These are phyloP conservation scores for Cladorhizidae sp. DNA, from an alignment of 37 sponge, comb jelly and placozoan genomes.

Conservation along the genomic window DNA sequence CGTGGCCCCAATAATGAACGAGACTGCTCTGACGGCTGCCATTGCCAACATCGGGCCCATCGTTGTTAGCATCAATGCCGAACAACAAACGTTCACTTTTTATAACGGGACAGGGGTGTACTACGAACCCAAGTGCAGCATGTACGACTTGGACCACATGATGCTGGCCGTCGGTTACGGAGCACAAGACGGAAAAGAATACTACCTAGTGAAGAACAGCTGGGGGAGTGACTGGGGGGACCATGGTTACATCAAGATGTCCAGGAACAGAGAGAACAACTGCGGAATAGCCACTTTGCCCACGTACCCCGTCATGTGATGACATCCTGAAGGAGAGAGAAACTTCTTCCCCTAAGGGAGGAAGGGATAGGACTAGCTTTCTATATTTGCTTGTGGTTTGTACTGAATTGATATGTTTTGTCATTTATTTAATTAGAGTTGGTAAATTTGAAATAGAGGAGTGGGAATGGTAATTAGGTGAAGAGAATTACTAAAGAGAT, in stretches of 20 bases:
- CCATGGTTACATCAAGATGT: slow-evolving; percentile 49
- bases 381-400: no score
- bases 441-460: no score
- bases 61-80: slow-evolving; percentile 91
- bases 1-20: slow-evolving; percentile 61
- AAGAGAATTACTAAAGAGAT: no score
- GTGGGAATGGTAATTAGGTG: no score
- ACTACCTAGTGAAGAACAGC: slow-evolving; percentile 93
- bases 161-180: slow-evolving; percentile 95
- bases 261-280: slow-evolving; percentile 48
- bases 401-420: no score
- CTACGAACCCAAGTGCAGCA: slow-evolving; percentile 77
- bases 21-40: slow-evolving; percentile 74
- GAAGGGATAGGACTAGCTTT: no score
- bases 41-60: slow-evolving; percentile 82
- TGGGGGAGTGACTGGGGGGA: slow-evolving; percentile 50
- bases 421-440: no score
- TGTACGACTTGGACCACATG: slow-evolving; percentile 82
- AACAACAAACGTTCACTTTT: slow-evolving; percentile 72
- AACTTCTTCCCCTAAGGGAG: no score
- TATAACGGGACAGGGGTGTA: slow-evolving; percentile 88
- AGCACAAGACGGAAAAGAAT: slow-evolving; percentile 47
- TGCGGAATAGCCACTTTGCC: slow-evolving; percentile 65
- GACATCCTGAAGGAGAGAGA: no score
- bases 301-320: slow-evolving; percentile 35